A percentile compares a stretch with the other conserved stretches of the same genome.
Conservation (phyloP, 23 tunicate genomes). For the Halocynthia roretzi region DNA sequence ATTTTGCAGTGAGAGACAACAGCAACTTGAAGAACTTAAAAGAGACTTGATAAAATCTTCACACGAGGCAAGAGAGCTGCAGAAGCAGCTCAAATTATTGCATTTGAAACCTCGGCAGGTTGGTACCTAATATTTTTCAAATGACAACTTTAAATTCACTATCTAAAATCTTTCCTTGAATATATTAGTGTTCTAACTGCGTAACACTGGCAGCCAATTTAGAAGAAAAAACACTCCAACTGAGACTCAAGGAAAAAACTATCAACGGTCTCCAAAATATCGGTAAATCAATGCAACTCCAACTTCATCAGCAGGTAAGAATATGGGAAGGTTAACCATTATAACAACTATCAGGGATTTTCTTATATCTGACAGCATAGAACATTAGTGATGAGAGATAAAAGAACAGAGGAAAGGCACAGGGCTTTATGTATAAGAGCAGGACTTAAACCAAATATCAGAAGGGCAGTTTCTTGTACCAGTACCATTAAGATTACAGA, state of each 20-base stretch:
- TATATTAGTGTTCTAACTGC: slow-evolving; percentile 72
- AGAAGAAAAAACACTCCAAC: slow-evolving; percentile 72
- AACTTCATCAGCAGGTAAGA: slow-evolving; percentile 70
- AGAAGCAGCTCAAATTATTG: slow-evolving; percentile 50
- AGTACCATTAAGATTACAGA: neutral
- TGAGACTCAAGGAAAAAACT: slow-evolving; percentile 68
- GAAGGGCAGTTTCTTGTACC: slow-evolving; percentile 16
- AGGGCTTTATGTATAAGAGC: slow-evolving; percentile 30
- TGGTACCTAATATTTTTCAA: neutral
- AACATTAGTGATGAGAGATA: slow-evolving; percentile 22
- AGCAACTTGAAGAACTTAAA: slow-evolving; percentile 79
- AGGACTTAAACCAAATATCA: slow-evolving; percentile 30
- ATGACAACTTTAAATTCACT: neutral
- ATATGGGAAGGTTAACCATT: too few relatives aligned
- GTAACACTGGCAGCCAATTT: slow-evolving; percentile 36
- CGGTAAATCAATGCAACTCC: slow-evolving; percentile 81
- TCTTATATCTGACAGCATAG: slow-evolving; percentile 15
- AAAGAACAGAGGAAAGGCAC: slow-evolving; percentile 22
- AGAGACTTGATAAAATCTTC: slow-evolving; percentile 65
- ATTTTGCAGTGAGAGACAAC: slow-evolving; percentile 63
- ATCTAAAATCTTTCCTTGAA: neutral
- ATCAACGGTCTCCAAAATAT: slow-evolving; percentile 61
- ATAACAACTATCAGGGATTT: too few relatives aligned
- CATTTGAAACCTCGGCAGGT: slow-evolving; percentile 41
- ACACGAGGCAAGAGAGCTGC: slow-evolving; percentile 76